phyloP scores from a whole-genome alignment of 2,113 vertebrate species.

The Atrichornis clamosus region DNA sequence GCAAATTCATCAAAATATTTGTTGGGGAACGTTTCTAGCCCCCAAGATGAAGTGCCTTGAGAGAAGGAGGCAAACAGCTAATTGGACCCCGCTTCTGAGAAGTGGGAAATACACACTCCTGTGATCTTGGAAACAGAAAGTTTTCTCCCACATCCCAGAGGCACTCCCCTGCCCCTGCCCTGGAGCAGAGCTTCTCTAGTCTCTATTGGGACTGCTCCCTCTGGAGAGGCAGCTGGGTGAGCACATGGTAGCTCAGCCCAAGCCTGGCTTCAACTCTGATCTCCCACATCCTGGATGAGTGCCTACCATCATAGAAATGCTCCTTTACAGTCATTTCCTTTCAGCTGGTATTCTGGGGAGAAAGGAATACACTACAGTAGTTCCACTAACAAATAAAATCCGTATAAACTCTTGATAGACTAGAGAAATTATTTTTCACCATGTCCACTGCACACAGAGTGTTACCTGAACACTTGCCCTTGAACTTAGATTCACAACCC shows the following conservation, averaged over 20 bases:
- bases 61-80: neutral
- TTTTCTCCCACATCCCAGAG: neutral
- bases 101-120: accelerated
- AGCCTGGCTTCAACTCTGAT: slow-evolving; percentile 11
- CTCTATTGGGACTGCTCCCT: neutral
- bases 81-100: neutral
- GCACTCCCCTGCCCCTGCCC: neutral
- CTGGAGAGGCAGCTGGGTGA: neutral
- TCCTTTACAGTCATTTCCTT: neutral
- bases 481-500: neutral
- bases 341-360: neutral
- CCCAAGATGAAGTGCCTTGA: neutral
- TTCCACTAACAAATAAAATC: neutral
- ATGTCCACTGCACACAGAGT: neutral
- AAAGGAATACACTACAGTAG: neutral
- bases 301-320: neutral
- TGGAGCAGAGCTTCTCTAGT: neutral
- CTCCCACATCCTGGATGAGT: neutral
- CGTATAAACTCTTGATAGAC: neutral
- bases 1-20: neutral
- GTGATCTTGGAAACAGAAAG: neutral
- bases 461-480: neutral
- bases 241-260: neutral
- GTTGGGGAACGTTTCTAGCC: neutral
- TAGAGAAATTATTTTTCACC: neutral